A percentile compares a stretch with the other conserved stretches of the same genome.
Evolutionary conservation across 2,888 invertebrate genomes (phyloP).

Genomic region (Parthenolecanium corni): DNA sequence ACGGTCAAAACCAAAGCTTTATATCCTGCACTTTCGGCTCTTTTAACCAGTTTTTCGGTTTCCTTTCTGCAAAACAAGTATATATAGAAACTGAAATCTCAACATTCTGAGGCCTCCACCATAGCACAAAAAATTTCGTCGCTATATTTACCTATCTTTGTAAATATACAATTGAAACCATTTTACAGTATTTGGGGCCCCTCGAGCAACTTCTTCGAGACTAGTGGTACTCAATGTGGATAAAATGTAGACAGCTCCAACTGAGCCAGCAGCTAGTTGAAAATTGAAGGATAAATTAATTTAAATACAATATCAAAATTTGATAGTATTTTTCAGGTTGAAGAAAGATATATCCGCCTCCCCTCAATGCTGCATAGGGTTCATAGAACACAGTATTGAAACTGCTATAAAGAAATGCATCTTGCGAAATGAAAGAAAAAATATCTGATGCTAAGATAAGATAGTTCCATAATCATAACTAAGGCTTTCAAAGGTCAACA

Average conservation of each 20-base stretch:
- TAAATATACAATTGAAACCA: conserved; percentile 93
- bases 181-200: conserved; percentile 60
- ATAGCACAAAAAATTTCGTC: neutral
- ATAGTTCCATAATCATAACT: no score
- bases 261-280: conserved; percentile 58
- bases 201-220: conserved; percentile 72
- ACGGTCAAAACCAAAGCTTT: conserved; percentile 78
- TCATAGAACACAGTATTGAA: no score
- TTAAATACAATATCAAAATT: neutral
- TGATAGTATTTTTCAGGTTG: no score
- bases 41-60: conserved; percentile 55
- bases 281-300: neutral
- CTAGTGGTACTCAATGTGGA: conserved; percentile 79
- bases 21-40: conserved; percentile 74
- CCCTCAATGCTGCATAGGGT: no score
- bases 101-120: no score
- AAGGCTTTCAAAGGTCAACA: no score
- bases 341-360: no score
- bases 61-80: conserved; percentile 44
- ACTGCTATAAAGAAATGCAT: no score
- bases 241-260: conserved; percentile 63
- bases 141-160: conserved; percentile 51
- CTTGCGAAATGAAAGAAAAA: no score
- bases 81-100: neutral
- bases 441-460: no score